phyloP scores from a whole-genome alignment of 1,140 invertebrate species.

The Neuroterus valhalla region DNA sequence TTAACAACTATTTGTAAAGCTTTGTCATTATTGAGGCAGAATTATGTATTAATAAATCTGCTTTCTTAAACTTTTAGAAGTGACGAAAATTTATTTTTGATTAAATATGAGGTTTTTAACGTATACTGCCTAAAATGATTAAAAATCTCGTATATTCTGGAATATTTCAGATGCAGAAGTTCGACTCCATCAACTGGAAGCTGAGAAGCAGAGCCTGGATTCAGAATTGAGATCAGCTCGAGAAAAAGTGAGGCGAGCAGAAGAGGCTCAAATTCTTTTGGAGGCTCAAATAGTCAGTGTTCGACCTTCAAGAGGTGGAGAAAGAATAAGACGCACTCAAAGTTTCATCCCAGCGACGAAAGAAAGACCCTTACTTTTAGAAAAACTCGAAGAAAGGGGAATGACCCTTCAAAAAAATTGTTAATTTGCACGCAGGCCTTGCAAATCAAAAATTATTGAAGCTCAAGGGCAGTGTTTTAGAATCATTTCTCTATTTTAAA shows the following conservation, averaged over 20 bases:
- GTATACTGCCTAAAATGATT: too few relatives aligned
- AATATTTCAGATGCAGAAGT: conserved; percentile 78
- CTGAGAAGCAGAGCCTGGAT: conserved; percentile 81
- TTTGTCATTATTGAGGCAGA: too few relatives aligned
- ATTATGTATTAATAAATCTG: too few relatives aligned
- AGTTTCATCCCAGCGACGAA: conserved; percentile 79
- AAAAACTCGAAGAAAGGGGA: conserved; percentile 50
- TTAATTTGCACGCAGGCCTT: conserved; percentile 35
- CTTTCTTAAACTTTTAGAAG: too few relatives aligned
- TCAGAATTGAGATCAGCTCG: conserved; percentile 80
- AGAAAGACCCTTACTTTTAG: conserved; percentile 65
- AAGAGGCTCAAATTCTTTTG: conserved; percentile 80
- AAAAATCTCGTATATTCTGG: too few relatives aligned
- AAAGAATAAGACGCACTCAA: conserved; percentile 75
- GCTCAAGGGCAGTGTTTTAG: too few relatives aligned
- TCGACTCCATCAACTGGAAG: conserved; percentile 80
- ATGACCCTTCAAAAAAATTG: conserved; percentile 53
- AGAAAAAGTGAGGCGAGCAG: conserved; percentile 80
- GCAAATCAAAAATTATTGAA: neutral
- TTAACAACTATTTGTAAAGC: too few relatives aligned
- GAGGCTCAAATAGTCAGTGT: conserved; percentile 79
- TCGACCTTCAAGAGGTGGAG: conserved; percentile 58
- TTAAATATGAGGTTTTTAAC: too few relatives aligned
- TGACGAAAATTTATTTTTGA: too few relatives aligned
- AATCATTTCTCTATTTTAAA: neutral